A percentile compares a stretch with the other conserved stretches of the same genome.
These are phyloP conservation scores for Triplophysa tibetana DNA, from an alignment of 2,113 vertebrate species.

Conservation along the genomic window DNA sequence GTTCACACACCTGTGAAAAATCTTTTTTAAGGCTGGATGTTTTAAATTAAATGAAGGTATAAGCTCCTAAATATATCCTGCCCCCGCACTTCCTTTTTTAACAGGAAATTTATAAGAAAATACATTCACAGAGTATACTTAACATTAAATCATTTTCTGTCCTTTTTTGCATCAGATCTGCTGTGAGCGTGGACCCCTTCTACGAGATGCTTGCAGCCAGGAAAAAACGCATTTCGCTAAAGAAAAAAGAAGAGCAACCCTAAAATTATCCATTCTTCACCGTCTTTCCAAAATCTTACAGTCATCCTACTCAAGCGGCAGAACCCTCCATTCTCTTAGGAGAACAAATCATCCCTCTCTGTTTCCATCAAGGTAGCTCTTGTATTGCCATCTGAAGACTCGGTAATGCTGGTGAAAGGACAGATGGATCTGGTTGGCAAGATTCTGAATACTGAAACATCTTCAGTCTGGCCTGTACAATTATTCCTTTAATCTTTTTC, in stretches of 20 bases:
- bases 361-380: constrained; percentile 16
- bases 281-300: constrained; percentile 44
- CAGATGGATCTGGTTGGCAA: background rate
- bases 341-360: constrained; percentile 21
- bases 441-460: background rate
- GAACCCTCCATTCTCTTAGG: constrained; percentile 32
- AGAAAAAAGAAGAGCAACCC: constrained; percentile 88
- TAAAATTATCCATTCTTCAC: constrained; percentile 48
- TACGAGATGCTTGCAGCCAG: constrained; percentile 93
- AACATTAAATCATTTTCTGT: constrained; percentile 33
- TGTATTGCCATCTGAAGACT: background rate
- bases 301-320: constrained; percentile 44
- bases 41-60: no score
- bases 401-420: background rate
- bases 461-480: background rate
- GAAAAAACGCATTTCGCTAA: constrained; percentile 92
- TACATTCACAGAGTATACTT: no score
- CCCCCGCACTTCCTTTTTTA: no score
- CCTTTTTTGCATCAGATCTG: constrained; percentile 75
- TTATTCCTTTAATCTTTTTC: background rate
- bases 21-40: no score
- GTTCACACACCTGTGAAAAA: no score
- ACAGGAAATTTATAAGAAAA: no score
- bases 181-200: constrained; percentile 92
- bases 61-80: no score